These are phyloP conservation scores for Hirundo rustica DNA, from an alignment of 2,797 vertebrate species.

Conservation along the genomic window DNA sequence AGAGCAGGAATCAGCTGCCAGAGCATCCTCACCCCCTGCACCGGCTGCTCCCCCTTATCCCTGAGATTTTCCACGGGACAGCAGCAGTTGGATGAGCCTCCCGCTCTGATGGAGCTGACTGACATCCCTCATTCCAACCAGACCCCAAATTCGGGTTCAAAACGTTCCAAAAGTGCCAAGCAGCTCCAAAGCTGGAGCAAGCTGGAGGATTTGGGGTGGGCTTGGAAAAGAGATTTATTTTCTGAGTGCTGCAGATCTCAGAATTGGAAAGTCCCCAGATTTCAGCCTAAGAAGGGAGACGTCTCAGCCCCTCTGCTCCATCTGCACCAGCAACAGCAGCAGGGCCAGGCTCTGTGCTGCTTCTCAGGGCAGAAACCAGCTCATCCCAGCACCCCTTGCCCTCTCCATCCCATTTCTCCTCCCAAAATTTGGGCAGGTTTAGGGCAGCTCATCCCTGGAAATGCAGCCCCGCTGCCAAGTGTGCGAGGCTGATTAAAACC, in stretches of 20 bases:
- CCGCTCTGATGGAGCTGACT: rapidly evolving
- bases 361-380: neutral
- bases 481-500: neutral
- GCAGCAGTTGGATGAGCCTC: neutral
- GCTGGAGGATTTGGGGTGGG: too few relatives aligned
- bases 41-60: neutral
- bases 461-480: neutral
- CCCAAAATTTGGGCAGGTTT: neutral
- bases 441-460: neutral
- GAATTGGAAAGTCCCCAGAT: neutral
- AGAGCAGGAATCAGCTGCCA: neutral
- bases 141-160: neutral
- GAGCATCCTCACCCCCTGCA: neutral
- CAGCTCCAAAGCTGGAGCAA: neutral
- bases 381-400: neutral
- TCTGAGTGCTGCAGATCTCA: neutral
- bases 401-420: neutral
- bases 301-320: neutral
- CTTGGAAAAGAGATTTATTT: neutral
- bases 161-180: neutral
- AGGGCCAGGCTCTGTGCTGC: neutral
- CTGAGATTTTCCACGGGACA: neutral
- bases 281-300: neutral
- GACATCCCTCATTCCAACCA: neutral
- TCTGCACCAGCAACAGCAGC: neutral